Evolutionary conservation across 2,113 vertebrate genomes (phyloP).

Genomic region (Setophaga coronata): DNA sequence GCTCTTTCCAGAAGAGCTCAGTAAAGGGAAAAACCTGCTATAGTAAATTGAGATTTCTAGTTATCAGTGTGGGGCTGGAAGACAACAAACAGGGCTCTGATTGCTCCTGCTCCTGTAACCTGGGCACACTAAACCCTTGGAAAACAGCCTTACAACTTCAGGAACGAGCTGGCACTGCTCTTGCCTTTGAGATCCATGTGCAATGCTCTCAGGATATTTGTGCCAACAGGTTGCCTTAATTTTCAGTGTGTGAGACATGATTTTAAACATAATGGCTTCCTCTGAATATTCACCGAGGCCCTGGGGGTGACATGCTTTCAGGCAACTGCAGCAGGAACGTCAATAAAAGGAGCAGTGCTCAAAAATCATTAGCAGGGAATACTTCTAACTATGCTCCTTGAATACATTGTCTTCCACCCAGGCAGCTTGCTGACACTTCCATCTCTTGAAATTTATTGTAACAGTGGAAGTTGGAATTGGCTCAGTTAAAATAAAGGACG

Average conservation of each 20-base stretch:
- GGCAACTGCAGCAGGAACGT: background rate
- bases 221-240: conserved; percentile 21
- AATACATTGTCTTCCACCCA: background rate
- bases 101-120: background rate
- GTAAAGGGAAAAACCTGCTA: background rate
- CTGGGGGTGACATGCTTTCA: background rate
- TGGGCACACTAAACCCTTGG: background rate
- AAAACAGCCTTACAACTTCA: background rate
- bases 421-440: background rate
- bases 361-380: background rate
- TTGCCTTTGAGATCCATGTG: background rate
- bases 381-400: conserved; percentile 6
- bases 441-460: background rate
- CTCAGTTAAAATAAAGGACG: background rate
- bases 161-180: background rate
- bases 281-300: conserved; percentile 2
- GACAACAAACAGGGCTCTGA: background rate
- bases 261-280: background rate
- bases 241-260: background rate
- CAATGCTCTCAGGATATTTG: background rate
- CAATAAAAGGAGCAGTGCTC: background rate
- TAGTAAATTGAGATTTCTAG: background rate
- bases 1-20: background rate
- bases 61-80: background rate
- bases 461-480: background rate